Base-by-base conservation (phyloP, 2,113 vertebrate species). In the Apaloderma vittatum region DNA sequence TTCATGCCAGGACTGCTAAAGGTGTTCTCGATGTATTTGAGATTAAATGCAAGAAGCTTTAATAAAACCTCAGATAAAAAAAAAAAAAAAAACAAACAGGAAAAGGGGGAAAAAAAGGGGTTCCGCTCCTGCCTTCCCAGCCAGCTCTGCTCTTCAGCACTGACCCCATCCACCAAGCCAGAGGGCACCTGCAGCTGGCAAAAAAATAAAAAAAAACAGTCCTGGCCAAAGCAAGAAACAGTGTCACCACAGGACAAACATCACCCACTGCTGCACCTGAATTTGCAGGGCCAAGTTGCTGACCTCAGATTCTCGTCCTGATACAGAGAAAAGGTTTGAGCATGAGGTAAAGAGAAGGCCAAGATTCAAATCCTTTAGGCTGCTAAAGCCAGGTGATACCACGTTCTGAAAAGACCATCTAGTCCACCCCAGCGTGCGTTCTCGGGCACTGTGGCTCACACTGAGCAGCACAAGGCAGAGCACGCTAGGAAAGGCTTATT, bases 1-100 rank as follows among this genome's bases (percentile, higher is more conserved):
- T 96, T 86, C 65, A 40, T 93, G 81, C 80, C 45, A 76, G 88
- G 94, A 96, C 95, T 96, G 95, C 93, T 93, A 94, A 96, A 94
- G 95, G 94, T 87, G 57, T 89, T 95, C 95, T 84, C 81, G 93
- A 82, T 82, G 66, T 79, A 70, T 95, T 91, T 79, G 84, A 95
- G 93, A 92, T 78, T 2, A 92, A 96, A 96, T 88, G 74, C 77
- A 96, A 73, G 92, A 90, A 94, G 95, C 75, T 93, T 96, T 95
- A 96, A 97, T 93, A 96, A 96, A 80, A 86, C 40, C 40, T 40
- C 40, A 40, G 40, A 40, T 40, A 40, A 40, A 40, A 40, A 40
- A 40, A 70, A 36, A 43, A 48, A 49, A 66, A 29, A 37, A 49
- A 51, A 15, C 40, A 27, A 13, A 12, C 17, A 8, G 8, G 23